Evolutionary conservation across 1,140 invertebrate genomes (phyloP).

Genomic region (Drosophila ironensis): DNA sequence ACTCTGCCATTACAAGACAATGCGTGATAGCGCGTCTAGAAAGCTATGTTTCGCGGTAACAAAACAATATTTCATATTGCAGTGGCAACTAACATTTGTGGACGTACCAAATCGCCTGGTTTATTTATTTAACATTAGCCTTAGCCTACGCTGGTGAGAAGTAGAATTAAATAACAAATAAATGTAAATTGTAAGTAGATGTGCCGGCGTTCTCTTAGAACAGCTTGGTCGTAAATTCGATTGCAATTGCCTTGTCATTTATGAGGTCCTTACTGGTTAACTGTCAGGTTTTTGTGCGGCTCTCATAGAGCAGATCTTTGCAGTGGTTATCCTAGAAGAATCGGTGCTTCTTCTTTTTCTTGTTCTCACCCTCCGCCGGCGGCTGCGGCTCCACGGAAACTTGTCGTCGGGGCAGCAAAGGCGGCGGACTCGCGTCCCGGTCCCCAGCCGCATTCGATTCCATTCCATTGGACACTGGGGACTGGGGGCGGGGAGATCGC

Average conservation of each 20-base stretch:
- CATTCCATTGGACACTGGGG: too few relatives aligned
- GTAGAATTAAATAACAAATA: conserved; percentile 60
- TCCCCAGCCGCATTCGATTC: neutral
- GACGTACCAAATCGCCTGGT: too few relatives aligned
- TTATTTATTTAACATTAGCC: conserved; percentile 30
- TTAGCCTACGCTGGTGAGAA: conserved; percentile 34
- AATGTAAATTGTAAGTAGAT: conserved; percentile 24
- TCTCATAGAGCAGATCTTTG: neutral
- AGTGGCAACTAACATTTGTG: too few relatives aligned
- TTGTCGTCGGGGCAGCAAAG: conserved; percentile 54
- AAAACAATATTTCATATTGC: too few relatives aligned
- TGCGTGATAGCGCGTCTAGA: too few relatives aligned
- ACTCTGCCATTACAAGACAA: too few relatives aligned
- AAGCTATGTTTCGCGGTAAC: too few relatives aligned
- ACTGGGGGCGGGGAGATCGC: conserved; percentile 49
- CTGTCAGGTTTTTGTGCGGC: conserved; percentile 26
- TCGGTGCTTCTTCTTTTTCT: conserved; percentile 64
- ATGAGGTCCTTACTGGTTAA: conserved; percentile 28
- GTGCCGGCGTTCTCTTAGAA: neutral
- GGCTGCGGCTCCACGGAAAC: conserved; percentile 24
- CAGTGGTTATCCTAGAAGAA: conserved; percentile 50
- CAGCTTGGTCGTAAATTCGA: conserved; percentile 46
- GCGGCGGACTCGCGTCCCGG: conserved; percentile 52
- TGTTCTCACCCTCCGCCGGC: conserved; percentile 36
- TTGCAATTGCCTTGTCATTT: conserved; percentile 61